Evolutionary conservation across 2,888 invertebrate genomes (phyloP), one percentile per base, ranked within the genome.

Genomic region (Auanema sp.): DNA sequence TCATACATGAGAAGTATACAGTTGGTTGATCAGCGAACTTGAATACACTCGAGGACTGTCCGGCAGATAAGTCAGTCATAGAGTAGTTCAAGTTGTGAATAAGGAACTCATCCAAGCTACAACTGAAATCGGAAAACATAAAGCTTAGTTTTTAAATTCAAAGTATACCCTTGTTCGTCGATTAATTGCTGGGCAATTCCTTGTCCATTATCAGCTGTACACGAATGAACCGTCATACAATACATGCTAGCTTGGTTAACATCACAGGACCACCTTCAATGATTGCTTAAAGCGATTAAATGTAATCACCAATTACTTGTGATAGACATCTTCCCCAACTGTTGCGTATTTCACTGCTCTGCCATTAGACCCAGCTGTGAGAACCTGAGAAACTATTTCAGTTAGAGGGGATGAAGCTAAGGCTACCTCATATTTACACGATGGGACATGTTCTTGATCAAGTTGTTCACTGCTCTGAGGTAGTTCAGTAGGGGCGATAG

Each of bases 11-110:
- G 60, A 80, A 80, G 68, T 75, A 80, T 14, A 81, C 72, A 1
- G 81, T 79, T 3, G 77, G 75, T 16, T 71, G 69, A 56, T 81
- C 81, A 11, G 81, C 81, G 56, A 81, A 81, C 54, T 80, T 81
- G 71, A 81, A 81, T 1, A 80, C 79, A 49, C 58, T 66, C 0
- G 77, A 64, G 18, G 70, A 49, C 56, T 76, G 76, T 14, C 74
- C 76, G 6, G 77, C 80, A 44, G 69, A 64, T 24, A 80, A 58
- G 25, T 66, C 67, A 1, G 50, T 64, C 3, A 55, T 58, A 54
- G 78, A 79, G 12, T 78, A 64, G 33, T 33, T 33, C 6, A 81
- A 62, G 47, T 72, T 66, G 47, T 71, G 69, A 2, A 81, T 60
- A 1, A 81, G 71, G 43, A 73, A 70, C 2, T 65, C 16, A 65